Evolutionary conservation across 1,140 invertebrate species (phyloP), one percentile per base, ranked within the genome.

Genomic region (Dufourea novaeangliae): DNA sequence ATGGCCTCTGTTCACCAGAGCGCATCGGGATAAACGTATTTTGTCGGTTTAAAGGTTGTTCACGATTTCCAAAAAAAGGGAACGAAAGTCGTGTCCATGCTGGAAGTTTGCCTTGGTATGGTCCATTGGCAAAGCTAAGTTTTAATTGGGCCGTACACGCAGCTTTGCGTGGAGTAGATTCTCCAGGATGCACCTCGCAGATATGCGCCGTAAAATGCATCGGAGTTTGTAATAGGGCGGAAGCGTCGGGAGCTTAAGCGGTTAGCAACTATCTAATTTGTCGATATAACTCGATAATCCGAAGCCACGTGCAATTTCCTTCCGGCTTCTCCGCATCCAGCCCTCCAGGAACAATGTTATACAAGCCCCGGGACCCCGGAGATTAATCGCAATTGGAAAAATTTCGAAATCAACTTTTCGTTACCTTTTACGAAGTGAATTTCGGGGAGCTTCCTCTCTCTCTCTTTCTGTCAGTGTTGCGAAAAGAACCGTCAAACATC

Each of bases 261-360:
- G 46, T 50, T 50, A 50, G 4, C 46, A 50, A n/a, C 46, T 50
- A 50, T 50, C 46, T 50, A 50, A 50, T 50, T 50, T 50, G 46
- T 50, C 46, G 46, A 50, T 50, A 50, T 50, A 50, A 50, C 46
- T n/a, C 4, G 46, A 50, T 50, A 50, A 50, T 50, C n/a, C 46
- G 46, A n/a, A 17, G 41, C 41, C 11, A 14, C 41, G 41, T 2
- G 41, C 11, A 6, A 17, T 17, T 50, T 50, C 46, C 46, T 50
- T 50, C 41, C 46, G 46, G 20, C 46, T n/a, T n/a, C n/a, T n/a
- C 20, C 20, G 46, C 5, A 20, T n/a, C 46, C 46, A 37, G 34
- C 34, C 41, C 41, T 20, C 14, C 41, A 20, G 41, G 17, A 20
- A 20, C n/a, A n/a, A n/a, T n/a, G n/a, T n/a, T n/a, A n/a, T n/a